These are phyloP conservation scores for Mirounga angustirostris DNA, from an alignment of 2,113 vertebrate species.

Conservation along the genomic window DNA sequence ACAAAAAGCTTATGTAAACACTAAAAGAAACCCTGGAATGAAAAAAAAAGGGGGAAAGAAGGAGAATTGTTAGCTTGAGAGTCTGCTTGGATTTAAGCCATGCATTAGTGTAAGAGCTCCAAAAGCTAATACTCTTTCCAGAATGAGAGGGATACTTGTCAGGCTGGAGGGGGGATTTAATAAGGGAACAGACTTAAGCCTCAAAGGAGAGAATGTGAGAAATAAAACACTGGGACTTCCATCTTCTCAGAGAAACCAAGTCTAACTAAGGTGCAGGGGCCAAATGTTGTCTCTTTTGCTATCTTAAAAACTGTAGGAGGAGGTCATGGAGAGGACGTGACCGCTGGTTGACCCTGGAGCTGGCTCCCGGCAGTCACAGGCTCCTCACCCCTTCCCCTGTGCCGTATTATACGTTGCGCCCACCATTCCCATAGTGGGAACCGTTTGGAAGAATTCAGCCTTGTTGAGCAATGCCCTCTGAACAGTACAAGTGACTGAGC, in stretches of 20 bases:
- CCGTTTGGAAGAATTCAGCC: neutral
- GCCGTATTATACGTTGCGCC: too few species aligned
- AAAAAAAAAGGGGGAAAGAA: neutral
- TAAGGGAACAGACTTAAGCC: neutral
- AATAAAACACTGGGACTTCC: neutral
- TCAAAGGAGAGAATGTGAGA: slow-evolving; percentile 32
- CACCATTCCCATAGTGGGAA: neutral
- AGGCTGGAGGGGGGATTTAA: neutral
- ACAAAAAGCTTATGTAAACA: neutral
- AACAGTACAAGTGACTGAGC: neutral
- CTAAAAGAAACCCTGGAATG: slow-evolving; percentile 6
- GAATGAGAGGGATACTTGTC: neutral
- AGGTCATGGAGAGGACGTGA: neutral
- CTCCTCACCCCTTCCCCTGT: neutral
- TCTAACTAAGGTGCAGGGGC: neutral
- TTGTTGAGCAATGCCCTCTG: neutral
- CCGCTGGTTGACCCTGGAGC: neutral
- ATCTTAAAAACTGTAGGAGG: neutral
- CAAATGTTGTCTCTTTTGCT: neutral
- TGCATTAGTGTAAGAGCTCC: neutral
- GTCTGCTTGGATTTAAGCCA: neutral
- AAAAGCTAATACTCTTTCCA: neutral
- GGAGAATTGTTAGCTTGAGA: neutral
- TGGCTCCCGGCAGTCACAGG: neutral
- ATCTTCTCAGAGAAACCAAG: neutral